Conservation (phyloP, 64 coral and sea anemone genomes). For the Cladopsammia gracilis region DNA sequence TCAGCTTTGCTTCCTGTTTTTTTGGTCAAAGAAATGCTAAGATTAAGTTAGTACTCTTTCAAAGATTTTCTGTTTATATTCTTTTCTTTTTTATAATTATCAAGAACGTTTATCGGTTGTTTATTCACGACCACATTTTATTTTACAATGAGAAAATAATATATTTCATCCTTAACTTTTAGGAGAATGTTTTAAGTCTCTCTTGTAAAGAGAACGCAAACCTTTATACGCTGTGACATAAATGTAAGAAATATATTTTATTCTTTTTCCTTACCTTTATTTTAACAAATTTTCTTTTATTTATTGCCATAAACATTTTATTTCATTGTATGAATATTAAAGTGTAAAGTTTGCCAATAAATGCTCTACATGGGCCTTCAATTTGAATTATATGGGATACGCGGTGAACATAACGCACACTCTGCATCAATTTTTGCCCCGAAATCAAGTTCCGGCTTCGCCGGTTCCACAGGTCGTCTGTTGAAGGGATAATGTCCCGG, state of each 20-base stretch:
- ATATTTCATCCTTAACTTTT: constrained; percentile 26
- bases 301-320: constrained; percentile 16
- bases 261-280: neutral
- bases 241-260: neutral
- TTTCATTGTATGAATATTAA: neutral
- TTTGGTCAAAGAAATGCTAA: neutral
- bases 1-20: neutral
- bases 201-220: neutral
- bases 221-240: neutral
- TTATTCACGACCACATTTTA: neutral
- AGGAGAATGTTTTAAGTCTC: neutral
- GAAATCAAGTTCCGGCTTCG: no score
- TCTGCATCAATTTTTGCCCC: no score
- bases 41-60: neutral
- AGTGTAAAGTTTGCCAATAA: constrained; percentile 36
- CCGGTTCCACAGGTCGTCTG: no score
- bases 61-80: neutral
- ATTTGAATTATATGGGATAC: no score
- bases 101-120: neutral
- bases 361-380: neutral
- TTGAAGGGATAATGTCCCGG: no score
- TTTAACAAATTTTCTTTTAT: constrained; percentile 29
- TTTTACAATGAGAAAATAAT: constrained; percentile 23
- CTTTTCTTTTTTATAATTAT: neutral
- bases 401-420: no score